These are phyloP conservation scores for Drosophila athabasca DNA, from an alignment of 1,140 invertebrate species.

Conservation along the genomic window DNA sequence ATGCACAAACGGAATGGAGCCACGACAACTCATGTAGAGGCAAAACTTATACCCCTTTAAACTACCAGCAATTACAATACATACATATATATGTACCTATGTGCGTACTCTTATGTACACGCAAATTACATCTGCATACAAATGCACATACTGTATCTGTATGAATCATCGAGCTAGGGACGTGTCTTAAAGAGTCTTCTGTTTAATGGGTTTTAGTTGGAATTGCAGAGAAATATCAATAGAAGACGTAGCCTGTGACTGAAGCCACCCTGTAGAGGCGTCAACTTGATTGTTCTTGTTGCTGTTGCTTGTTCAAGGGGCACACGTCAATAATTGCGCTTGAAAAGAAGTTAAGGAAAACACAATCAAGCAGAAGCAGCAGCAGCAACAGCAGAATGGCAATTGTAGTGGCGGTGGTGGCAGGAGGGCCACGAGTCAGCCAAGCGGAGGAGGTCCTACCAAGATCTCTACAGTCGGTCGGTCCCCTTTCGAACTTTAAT, in stretches of 20 bases:
- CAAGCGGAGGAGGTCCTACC: slow-evolving; percentile 48
- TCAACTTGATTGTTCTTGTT: slow-evolving; percentile 6
- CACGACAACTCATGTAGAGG: no score
- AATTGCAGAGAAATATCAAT: no score
- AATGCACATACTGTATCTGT: no score
- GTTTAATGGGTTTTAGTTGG: no score
- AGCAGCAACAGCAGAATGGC: neutral
- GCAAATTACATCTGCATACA: no score
- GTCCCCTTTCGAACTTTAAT: slow-evolving; percentile 51
- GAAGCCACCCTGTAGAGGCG: neutral
- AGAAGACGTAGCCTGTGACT: neutral
- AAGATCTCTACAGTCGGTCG: slow-evolving; percentile 14
- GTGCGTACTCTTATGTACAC: no score
- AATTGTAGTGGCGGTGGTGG: neutral
- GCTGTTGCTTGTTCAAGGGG: slow-evolving; percentile 40
- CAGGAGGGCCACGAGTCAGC: neutral
- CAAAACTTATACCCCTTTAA: no score
- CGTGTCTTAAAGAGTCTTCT: no score
- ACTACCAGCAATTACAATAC: no score
- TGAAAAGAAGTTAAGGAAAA: slow-evolving; percentile 74
- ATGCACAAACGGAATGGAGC: no score
- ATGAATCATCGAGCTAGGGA: no score
- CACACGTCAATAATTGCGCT: slow-evolving; percentile 78
- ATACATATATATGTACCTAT: no score
- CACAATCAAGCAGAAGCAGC: slow-evolving; percentile 60